phyloP scores from a whole-genome alignment of 2,888 invertebrate genomes.

The Agrotis exclamationis region DNA sequence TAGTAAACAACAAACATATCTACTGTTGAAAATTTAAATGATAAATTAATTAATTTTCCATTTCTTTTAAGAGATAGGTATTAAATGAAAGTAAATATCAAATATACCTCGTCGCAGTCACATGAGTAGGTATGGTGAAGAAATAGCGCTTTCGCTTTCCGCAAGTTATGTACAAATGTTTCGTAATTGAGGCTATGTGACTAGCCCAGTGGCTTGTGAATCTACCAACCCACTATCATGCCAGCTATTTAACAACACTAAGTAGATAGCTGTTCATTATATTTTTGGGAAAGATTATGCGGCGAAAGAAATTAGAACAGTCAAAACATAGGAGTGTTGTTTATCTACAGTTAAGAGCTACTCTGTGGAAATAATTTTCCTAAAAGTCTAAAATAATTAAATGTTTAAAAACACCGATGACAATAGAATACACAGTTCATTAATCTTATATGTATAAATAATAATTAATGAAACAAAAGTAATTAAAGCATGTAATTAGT shows the following conservation, averaged over 20 bases:
- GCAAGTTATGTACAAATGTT: constrained; percentile 87
- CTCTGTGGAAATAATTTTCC: background rate
- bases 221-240: constrained; percentile 70
- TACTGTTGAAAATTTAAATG: background rate
- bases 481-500: constrained; percentile 21
- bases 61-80: constrained; percentile 12
- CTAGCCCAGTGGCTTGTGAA: constrained; percentile 80
- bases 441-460: background rate
- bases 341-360: background rate
- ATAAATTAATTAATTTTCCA: background rate
- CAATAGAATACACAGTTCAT: background rate
- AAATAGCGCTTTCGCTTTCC: constrained; percentile 90
- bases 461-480: background rate
- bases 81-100: constrained; percentile 46
- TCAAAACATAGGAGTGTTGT: background rate
- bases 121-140: constrained; percentile 85
- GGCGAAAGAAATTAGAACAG: background rate
- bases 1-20: background rate
- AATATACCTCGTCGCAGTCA: constrained; percentile 69
- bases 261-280: constrained; percentile 28
- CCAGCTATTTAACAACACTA: constrained; percentile 48
- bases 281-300: background rate
- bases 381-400: background rate
- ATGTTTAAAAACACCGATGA: background rate
- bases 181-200: constrained; percentile 88